phyloP scores from a whole-genome alignment of 2,113 vertebrate genomes.

The Myotis lucifugus region DNA sequence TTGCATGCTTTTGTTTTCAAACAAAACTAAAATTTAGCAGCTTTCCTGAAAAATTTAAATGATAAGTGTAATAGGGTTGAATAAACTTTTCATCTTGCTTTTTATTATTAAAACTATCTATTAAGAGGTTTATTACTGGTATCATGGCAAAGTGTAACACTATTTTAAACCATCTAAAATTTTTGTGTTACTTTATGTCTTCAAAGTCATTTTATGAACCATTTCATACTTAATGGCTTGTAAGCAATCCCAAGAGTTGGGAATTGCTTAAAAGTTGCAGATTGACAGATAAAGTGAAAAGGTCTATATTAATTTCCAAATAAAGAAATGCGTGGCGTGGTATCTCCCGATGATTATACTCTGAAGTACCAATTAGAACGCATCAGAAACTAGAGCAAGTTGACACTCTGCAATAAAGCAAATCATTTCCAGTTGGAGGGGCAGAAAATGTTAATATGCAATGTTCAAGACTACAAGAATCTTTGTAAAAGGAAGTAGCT shows the following conservation, averaged over 20 bases:
- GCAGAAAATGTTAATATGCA: slow-evolving; percentile 99
- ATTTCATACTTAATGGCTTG: slow-evolving; percentile 94
- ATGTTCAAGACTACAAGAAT: slow-evolving; percentile 97
- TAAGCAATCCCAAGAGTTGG: slow-evolving; percentile 89
- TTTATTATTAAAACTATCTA: slow-evolving; percentile 67
- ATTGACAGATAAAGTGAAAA: slow-evolving; percentile 91
- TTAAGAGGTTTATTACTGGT: slow-evolving; percentile 71
- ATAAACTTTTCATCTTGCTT: slow-evolving; percentile 71
- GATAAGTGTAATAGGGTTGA: slow-evolving; percentile 45
- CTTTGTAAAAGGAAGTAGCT: slow-evolving; percentile 99
- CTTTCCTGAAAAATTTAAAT: slow-evolving; percentile 50
- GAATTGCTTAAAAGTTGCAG: slow-evolving; percentile 91
- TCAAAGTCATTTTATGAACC: slow-evolving; percentile 90
- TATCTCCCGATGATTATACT: slow-evolving; percentile 97
- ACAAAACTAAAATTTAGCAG: slow-evolving; percentile 11
- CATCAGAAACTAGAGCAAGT: slow-evolving; percentile 97
- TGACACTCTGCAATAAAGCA: slow-evolving; percentile 99
- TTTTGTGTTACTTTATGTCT: slow-evolving; percentile 78
- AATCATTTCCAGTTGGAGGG: slow-evolving; percentile 99
- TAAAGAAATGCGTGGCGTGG: slow-evolving; percentile 94
- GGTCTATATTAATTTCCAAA: slow-evolving; percentile 95
- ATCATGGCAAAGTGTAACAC: slow-evolving; percentile 65
- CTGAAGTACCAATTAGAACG: slow-evolving; percentile 98
- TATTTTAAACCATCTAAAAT: slow-evolving; percentile 79
- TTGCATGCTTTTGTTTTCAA: neutral